Evolutionary conservation across 2,888 invertebrate genomes (phyloP), one percentile per base, ranked within the genome.

Genomic region (Tanaodytes sp.): DNA sequence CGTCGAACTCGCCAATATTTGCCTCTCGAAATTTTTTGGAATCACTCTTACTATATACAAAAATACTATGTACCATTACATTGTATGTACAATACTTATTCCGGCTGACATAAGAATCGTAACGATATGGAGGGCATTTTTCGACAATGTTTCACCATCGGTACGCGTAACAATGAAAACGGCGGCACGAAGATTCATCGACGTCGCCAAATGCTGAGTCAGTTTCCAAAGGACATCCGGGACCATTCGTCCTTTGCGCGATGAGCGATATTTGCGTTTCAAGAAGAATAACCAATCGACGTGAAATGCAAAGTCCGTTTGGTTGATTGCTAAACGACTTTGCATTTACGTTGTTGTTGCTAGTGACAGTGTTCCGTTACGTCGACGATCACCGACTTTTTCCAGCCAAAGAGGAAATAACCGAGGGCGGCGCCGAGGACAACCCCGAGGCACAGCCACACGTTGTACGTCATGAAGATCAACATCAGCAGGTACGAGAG

Each of bases 401-500:
- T 94, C 96, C 97, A 97, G 58, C 96, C 97, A 82, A 97, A 97
- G 37, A 96, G 88, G 86, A 97, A 97, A 86, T 97, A 97, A 16
- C 97, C 97, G 9, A 92, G 88, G 1, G 93, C 95, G 1, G 96
- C 94, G 37, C 97, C 97, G 8, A 94, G 82, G 0, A 96, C 92
- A 0, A 97, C 94, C 0, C 96, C 94, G 45, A 94, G 84, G 84
- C 96, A 96, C 64, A 98, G 88, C 95, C 96, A 97, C 14, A 92
- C 91, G 83, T 97, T 97, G 89, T 95, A 97, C 0, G 97, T 97
- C 97, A 97, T 97, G 84, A 97, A 97, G 76, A 97, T 94, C 84
- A 97, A 87, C 97, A 97, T 97, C 48, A 97, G 88, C 86, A 96
- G 92, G 86, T 97, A 97, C 75, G 96, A 95, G 71, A 97, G 87